Conservation (phyloP, 2,888 invertebrate species). For the Caenorhabditis doughertyi region DNA sequence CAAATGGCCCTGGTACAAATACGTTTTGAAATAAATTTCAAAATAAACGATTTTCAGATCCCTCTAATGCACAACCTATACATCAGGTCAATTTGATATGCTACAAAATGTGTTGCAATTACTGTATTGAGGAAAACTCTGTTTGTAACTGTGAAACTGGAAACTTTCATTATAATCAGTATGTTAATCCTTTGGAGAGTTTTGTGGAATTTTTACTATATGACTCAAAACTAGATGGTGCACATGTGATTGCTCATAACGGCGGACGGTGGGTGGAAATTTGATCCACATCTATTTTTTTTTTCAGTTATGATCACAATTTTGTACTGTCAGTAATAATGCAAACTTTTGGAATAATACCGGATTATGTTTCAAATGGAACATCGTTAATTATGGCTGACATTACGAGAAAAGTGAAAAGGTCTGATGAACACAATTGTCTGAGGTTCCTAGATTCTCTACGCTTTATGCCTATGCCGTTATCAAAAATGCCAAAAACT, state of each 20-base stretch:
- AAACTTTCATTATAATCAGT: neutral
- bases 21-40: neutral
- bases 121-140: neutral
- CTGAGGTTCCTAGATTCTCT: neutral
- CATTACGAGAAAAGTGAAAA: neutral
- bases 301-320: conserved; percentile 13
- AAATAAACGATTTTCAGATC: neutral
- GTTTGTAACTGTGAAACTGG: neutral
- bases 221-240: neutral
- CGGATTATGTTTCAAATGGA: neutral
- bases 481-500: conserved; percentile 8
- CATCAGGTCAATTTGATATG: conserved; percentile 5
- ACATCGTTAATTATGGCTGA: neutral
- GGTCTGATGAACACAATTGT: neutral
- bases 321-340: conserved; percentile 1
- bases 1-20: conserved; percentile 13
- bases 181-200: neutral
- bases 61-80: neutral
- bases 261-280: neutral
- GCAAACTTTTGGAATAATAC: neutral
- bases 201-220: neutral
- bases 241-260: conserved; percentile 10
- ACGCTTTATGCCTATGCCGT: conserved; percentile 6
- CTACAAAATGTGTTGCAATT: neutral
- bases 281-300: neutral